Evolutionary conservation across 2,797 vertebrate species (phyloP).

Genomic region (Trichosurus vulpecula): DNA sequence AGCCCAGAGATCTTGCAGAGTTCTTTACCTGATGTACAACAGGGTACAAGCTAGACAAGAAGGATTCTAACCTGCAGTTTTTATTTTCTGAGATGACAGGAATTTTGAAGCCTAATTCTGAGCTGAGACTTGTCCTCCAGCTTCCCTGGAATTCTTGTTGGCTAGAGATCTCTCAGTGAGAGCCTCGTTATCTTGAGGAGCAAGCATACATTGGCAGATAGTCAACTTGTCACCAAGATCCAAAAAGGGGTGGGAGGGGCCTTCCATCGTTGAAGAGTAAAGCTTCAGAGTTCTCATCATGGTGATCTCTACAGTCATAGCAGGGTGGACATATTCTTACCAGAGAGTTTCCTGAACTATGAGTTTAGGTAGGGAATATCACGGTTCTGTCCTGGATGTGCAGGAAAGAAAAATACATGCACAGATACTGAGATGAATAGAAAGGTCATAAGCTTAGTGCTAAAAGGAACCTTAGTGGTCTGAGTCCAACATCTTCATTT

Average conservation of each 20-base stretch:
- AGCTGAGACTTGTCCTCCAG: background rate
- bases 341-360: background rate
- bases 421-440: background rate
- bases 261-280: background rate
- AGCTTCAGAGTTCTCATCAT: background rate
- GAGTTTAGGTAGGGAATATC: background rate
- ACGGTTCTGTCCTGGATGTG: background rate
- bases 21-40: background rate
- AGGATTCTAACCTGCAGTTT: background rate
- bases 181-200: background rate
- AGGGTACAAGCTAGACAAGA: background rate
- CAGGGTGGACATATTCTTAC: background rate
- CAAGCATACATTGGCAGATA: background rate
- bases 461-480: background rate
- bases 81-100: background rate
- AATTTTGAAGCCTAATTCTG: background rate
- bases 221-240: background rate
- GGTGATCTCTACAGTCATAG: background rate
- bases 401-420: background rate
- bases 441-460: background rate
- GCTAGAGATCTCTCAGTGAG: background rate
- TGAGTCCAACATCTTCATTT: background rate
- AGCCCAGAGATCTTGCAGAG: background rate
- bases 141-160: background rate
- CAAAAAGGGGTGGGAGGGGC: background rate